Evolutionary conservation across 2,888 invertebrate genomes (phyloP), one percentile per base, ranked within the genome.

Genomic region (Parasteatoda lunata): DNA sequence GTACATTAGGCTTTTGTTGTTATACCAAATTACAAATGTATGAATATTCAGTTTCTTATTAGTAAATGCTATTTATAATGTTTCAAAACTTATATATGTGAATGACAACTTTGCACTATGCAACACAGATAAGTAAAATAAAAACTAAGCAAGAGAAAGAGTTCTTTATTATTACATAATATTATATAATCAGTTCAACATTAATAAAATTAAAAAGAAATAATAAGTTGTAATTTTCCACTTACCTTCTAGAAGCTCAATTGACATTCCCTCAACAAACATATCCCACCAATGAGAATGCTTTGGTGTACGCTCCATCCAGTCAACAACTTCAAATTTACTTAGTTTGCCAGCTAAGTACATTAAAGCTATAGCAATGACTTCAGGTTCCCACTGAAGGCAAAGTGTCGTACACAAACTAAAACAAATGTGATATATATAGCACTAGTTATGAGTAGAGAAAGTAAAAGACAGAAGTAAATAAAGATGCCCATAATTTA

Each of bases 331-430:
- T 91, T 98, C 98, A 92, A 98, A 98, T 92, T 98, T 98, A 91
- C 96, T 97, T 47, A 99, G 93, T 91, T 98, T 98, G 78, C 98
- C 97, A 0, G 99, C 98, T 86, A 99, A 94, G 92, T 99, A 98
- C 94, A 99, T 97, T 11, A 99, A 93, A 0, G 99, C 98, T 7
- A 99, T 98, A 0, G 99, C 98, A 8, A 94, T 92, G 69, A 99
- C 97, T 93, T 99, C 99, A 0, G 99, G 98, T 92, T 99, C 99
- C 98, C 98, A 99, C 93, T 98, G 98, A 73, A 99, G 94, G 90
- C 97, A 97, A 72, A 99, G 94, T 0, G 98, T 98, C 4, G 99
- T 99, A 91, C 98, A 98, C 89, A 98, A 94, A 93, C 97, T 96
- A 91, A 77, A 91, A 90, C 45, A 90, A 88, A 79, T n/a, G 49